Evolutionary conservation across 2,888 invertebrate species (phyloP).

Genomic region (Papilio protenor): DNA sequence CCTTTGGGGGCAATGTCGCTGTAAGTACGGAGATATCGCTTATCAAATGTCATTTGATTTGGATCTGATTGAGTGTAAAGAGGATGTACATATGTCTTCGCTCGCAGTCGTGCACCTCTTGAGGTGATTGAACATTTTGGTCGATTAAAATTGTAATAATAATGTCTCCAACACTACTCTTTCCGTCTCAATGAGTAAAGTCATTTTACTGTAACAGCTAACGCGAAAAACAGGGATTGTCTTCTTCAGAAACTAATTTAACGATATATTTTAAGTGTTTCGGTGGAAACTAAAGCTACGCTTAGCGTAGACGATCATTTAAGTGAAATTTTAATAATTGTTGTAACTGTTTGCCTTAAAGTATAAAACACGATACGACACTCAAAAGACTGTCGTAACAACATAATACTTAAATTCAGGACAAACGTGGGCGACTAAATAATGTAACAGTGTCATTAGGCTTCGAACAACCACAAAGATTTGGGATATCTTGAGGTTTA

Average conservation of each 20-base stretch:
- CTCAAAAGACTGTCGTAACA: slow-evolving; percentile 2
- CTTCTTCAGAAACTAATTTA: too few relatives aligned
- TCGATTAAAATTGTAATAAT: too few relatives aligned
- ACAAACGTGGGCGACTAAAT: slow-evolving; percentile 29
- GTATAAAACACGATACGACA: slow-evolving; percentile 17
- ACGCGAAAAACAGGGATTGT: too few relatives aligned
- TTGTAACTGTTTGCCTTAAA: slow-evolving; percentile 23
- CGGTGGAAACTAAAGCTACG: too few relatives aligned
- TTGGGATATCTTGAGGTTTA: slow-evolving; percentile 14
- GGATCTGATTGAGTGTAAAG: not conserved
- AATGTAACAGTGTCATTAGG: not conserved
- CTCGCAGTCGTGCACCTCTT: too few relatives aligned
- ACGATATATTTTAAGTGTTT: too few relatives aligned
- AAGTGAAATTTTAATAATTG: too few relatives aligned
- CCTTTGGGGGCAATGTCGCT: slow-evolving; percentile 61
- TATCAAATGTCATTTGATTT: not conserved
- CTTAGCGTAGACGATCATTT: too few relatives aligned
- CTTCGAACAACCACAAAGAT: slow-evolving; percentile 18
- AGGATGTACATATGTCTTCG: not conserved
- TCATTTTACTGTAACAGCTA: too few relatives aligned
- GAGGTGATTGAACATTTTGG: too few relatives aligned
- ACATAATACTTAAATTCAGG: slow-evolving; percentile 8
- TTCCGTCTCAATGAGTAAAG: too few relatives aligned
- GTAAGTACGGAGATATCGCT: slow-evolving; percentile 16
- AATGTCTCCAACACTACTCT: too few relatives aligned